These are phyloP conservation scores for Sarcophaga subvicina DNA, from an alignment of 2,888 invertebrate genomes.

Conservation along the genomic window DNA sequence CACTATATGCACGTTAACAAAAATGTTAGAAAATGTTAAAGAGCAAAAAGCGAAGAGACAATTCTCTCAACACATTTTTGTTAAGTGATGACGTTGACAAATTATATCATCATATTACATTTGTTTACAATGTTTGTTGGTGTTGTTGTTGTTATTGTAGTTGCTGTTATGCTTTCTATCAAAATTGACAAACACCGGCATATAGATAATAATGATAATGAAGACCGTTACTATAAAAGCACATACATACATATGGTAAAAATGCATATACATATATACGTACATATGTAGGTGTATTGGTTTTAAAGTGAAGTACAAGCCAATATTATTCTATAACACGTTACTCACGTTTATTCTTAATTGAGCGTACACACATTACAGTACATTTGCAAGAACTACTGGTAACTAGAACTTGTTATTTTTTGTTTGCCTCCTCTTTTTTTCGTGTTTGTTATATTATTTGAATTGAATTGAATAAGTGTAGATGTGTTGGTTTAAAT, in stretches of 20 bases:
- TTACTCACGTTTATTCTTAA: constrained; percentile 7
- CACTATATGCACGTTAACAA: too few species aligned
- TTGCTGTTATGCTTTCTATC: neutral
- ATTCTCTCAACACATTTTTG: constrained; percentile 33
- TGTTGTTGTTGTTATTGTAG: neutral
- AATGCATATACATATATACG: neutral
- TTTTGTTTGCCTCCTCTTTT: neutral
- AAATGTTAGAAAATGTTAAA: neutral
- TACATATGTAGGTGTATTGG: neutral
- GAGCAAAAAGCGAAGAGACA: neutral
- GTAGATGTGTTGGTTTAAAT: too few species aligned
- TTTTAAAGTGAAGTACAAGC: too few species aligned
- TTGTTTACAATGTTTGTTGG: neutral
- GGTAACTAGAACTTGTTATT: too few species aligned
- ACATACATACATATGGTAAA: neutral
- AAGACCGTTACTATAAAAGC: neutral
- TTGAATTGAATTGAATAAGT: too few species aligned
- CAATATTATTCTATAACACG: neutral
- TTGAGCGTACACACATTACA: constrained; percentile 1
- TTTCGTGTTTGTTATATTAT: neutral
- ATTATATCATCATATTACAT: constrained; percentile 39
- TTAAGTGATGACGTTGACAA: constrained; percentile 40
- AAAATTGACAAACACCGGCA: neutral
- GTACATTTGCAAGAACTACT: constrained; percentile 3
- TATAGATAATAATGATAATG: neutral